A percentile compares a stretch with the other conserved stretches of the same genome.
Conservation (phyloP, 37 sponge, comb jelly and placozoan genomes). For the Lycopodina hypogea region DNA sequence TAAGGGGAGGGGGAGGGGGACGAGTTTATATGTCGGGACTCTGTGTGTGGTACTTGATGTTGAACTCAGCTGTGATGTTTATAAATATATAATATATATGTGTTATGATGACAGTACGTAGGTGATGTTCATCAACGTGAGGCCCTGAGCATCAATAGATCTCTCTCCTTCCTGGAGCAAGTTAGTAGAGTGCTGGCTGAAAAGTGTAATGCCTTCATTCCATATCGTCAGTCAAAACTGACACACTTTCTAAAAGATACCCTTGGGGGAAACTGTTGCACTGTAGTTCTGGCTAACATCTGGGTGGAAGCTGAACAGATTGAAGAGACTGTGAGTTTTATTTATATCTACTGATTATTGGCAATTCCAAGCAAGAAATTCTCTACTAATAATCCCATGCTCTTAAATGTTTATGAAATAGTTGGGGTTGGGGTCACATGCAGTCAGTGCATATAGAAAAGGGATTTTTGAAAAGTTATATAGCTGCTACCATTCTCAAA, state of each 20-base stretch:
- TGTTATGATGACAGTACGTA: constrained; percentile 43
- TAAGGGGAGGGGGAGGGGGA: too few species aligned
- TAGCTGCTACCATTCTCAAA: too few species aligned
- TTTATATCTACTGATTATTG: too few species aligned
- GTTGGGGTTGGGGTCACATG: too few species aligned
- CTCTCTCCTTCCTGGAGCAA: constrained; percentile 97
- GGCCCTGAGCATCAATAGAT: constrained; percentile 96
- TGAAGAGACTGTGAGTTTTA: constrained; percentile 78
- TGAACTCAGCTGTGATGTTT: too few species aligned
- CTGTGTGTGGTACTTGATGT: too few species aligned
- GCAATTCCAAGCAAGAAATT: too few species aligned
- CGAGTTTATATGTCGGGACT: too few species aligned
- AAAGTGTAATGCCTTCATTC: constrained; percentile 77
- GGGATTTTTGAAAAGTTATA: too few species aligned
- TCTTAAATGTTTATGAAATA: background rate
- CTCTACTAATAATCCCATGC: too few species aligned
- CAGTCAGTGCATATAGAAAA: too few species aligned
- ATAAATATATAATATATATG: background rate
- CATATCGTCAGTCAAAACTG: constrained; percentile 94
- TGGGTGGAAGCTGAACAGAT: constrained; percentile 89
- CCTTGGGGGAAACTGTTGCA: constrained; percentile 88
- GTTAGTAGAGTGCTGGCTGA: constrained; percentile 86
- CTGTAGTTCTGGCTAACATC: constrained; percentile 91
- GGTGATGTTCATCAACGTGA: constrained; percentile 81
- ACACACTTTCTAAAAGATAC: constrained; percentile 96